Percentiles rank a stretch among this genome's conserved stretches.
Conservation (phyloP, 1,140 invertebrate genomes). For the Procambarus virginalis region DNA sequence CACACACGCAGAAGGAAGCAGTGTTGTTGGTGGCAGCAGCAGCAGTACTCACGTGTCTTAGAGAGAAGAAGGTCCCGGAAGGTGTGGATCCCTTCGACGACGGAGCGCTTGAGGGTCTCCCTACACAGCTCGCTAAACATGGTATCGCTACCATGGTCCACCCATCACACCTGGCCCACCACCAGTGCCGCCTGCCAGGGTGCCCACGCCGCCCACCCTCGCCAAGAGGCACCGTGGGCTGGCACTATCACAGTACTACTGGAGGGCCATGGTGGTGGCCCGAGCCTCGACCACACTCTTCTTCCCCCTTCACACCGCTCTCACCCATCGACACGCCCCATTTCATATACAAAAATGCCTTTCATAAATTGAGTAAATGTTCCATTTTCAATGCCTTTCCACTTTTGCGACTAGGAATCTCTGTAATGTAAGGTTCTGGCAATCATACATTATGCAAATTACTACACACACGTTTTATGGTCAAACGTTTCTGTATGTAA, state of each 20-base stretch:
- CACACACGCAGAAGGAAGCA: background rate
- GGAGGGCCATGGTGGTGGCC: background rate
- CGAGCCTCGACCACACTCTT: too few species aligned
- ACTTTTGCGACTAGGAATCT: too few species aligned
- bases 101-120: slow-evolving; percentile 79
- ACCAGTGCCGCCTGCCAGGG: background rate
- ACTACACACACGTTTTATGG: too few species aligned
- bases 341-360: too few species aligned
- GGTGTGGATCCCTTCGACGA: slow-evolving; percentile 71
- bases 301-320: too few species aligned
- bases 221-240: slow-evolving; percentile 40
- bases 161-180: background rate
- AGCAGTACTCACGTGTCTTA: slow-evolving; percentile 28
- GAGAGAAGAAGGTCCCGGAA: slow-evolving; percentile 69
- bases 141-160: slow-evolving; percentile 72
- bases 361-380: too few species aligned
- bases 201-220: slow-evolving; percentile 26
- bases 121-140: slow-evolving; percentile 81
- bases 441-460: too few species aligned
- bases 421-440: too few species aligned
- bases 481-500: too few species aligned
- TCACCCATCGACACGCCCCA: too few species aligned
- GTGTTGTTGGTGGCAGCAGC: too few species aligned
- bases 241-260: slow-evolving; percentile 13
- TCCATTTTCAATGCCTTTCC: too few species aligned